phyloP scores from a whole-genome alignment of 1,140 invertebrate genomes.

The Drosophila serrata region DNA sequence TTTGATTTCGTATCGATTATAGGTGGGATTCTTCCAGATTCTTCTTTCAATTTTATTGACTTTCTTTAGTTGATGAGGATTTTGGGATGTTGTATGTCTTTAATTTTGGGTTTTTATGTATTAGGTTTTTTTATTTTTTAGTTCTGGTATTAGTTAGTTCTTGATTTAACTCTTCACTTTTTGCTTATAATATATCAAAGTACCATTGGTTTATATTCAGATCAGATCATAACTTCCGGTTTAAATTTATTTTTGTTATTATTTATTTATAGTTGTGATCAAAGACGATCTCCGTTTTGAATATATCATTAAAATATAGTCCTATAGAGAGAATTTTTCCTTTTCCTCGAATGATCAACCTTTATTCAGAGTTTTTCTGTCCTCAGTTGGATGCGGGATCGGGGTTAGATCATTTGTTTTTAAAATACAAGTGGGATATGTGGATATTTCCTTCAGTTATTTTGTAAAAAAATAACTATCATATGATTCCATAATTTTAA shows the following conservation, averaged over 20 bases:
- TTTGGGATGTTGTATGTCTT: neutral
- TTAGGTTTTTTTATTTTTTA: neutral
- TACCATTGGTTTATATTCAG: neutral
- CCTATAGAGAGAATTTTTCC: no score
- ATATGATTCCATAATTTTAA: neutral
- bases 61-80: neutral
- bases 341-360: no score
- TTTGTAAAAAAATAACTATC: conserved; percentile 1
- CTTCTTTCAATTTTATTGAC: no score
- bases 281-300: neutral
- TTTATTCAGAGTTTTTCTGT: no score
- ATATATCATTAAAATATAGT: neutral
- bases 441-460: neutral
- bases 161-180: neutral
- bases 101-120: neutral
- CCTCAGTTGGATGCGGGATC: neutral
- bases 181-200: neutral
- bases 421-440: neutral
- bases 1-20: neutral
- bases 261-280: neutral
- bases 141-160: neutral
- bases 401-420: neutral
- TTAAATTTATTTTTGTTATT: neutral
- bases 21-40: neutral
- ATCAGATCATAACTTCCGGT: neutral